Percentiles rank a stretch among this genome's conserved stretches.
These are phyloP conservation scores for Anthrax anthrax DNA, from an alignment of 2,888 invertebrate genomes.

Conservation along the genomic window DNA sequence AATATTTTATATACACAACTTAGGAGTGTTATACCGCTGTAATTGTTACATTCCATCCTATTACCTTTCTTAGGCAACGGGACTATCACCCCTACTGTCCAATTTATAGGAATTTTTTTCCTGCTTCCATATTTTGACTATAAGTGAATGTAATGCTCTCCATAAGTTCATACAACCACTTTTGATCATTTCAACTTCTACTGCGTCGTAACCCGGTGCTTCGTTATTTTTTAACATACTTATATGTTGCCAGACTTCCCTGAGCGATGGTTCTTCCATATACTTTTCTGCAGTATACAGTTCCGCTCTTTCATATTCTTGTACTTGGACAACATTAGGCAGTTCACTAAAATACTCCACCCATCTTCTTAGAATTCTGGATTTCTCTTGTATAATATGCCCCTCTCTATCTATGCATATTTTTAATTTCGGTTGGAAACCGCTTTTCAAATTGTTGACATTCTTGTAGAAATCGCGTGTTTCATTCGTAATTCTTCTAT, in stretches of 20 bases:
- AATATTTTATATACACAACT: neutral
- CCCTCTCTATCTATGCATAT: too few species aligned
- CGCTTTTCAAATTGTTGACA: neutral
- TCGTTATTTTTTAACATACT: neutral
- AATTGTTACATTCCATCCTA: neutral
- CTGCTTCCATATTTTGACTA: neutral
- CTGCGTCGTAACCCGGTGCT: neutral
- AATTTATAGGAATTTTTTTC: too few species aligned
- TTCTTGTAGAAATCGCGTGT: neutral
- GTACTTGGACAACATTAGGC: neutral
- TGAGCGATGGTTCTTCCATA: too few species aligned
- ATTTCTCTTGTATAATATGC: too few species aligned
- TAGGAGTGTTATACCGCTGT: neutral
- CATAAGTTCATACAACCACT: neutral
- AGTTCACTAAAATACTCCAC: neutral
- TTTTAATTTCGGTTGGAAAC: neutral
- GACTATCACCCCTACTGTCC: too few species aligned
- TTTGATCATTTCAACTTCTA: neutral
- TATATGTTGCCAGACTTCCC: neutral
- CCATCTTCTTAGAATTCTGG: neutral
- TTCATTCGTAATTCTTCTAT: too few species aligned
- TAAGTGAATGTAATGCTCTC: neutral
- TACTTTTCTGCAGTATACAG: neutral
- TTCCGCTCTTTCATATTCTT: too few species aligned
- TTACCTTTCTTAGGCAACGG: neutral